Evolutionary conservation across 2,888 invertebrate genomes (phyloP).

Genomic region (Aphrophora alni): DNA sequence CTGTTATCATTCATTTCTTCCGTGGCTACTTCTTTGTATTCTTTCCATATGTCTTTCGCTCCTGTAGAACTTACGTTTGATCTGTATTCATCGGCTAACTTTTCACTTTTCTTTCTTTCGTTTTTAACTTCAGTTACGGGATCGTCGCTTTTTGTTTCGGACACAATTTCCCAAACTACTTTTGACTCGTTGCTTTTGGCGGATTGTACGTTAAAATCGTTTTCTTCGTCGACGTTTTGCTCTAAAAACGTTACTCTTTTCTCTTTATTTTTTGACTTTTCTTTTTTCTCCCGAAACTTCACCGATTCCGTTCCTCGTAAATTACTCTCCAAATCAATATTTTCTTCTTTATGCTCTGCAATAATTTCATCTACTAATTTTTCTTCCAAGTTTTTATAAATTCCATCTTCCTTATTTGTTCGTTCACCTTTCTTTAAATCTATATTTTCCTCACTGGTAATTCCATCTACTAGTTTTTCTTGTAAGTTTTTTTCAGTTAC

Average conservation of each 20-base stretch:
- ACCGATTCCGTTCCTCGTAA: neutral
- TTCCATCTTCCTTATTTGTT: too few species aligned
- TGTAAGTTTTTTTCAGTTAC: too few species aligned
- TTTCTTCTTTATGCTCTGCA: neutral
- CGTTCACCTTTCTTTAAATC: too few species aligned
- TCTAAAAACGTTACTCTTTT: neutral
- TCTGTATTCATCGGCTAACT: neutral
- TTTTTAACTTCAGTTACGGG: neutral
- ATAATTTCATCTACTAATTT: too few species aligned
- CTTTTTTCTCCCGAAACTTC: neutral
- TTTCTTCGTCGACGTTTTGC: neutral
- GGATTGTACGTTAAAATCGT: slow-evolving; percentile 16
- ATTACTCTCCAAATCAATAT: neutral
- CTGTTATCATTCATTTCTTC: neutral
- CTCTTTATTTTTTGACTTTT: neutral
- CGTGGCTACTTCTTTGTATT: neutral
- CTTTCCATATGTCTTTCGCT: slow-evolving; percentile 6
- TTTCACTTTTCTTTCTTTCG: neutral
- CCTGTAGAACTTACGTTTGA: slow-evolving; percentile 4
- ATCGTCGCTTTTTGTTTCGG: slow-evolving; percentile 6
- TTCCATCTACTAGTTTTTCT: too few species aligned
- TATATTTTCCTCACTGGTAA: too few species aligned
- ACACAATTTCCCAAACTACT: slow-evolving; percentile 29
- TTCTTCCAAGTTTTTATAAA: too few species aligned
- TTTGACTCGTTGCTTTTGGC: slow-evolving; percentile 16